Evolutionary conservation across 2,797 vertebrate genomes (phyloP).

Genomic region (Decapterus maruadsi): DNA sequence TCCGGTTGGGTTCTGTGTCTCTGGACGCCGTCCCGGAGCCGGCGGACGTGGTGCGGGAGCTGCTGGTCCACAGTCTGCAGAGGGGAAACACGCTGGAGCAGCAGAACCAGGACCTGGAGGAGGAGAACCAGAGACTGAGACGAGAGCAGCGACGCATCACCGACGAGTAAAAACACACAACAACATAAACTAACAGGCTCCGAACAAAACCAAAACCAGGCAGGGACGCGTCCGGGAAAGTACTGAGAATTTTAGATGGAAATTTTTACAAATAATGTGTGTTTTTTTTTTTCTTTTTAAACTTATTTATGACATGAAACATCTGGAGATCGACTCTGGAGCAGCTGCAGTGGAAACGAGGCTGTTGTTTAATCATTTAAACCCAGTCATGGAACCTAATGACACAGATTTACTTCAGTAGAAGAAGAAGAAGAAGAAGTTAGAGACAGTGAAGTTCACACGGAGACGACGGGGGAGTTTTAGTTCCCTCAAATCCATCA

Average conservation of each 20-base stretch:
- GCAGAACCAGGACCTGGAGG: slow-evolving; percentile 84
- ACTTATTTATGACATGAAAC: neutral
- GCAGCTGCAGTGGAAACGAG: too few relatives aligned
- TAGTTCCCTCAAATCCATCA: slow-evolving; percentile 20
- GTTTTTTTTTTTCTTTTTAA: neutral
- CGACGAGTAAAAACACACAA: slow-evolving; percentile 83
- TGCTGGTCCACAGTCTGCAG: slow-evolving; percentile 88
- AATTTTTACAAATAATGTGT: neutral
- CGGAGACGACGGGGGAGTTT: neutral
- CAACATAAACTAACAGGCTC: neutral
- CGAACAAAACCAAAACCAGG: neutral
- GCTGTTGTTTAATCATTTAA: neutral
- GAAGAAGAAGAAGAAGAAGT: neutral
- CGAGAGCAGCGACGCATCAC: slow-evolving; percentile 83
- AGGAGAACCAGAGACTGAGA: slow-evolving; percentile 89
- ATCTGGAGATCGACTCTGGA: neutral
- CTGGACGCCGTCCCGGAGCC: slow-evolving; percentile 82
- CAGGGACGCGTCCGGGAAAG: neutral
- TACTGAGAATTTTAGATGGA: neutral
- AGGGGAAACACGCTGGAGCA: slow-evolving; percentile 76
- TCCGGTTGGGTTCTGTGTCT: slow-evolving; percentile 89
- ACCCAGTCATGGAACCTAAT: neutral
- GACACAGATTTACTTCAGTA: neutral
- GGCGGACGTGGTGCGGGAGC: slow-evolving; percentile 82
- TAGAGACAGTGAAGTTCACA: neutral